Base-by-base conservation (phyloP, 2,888 invertebrate genomes). In the Mythimna albipuncta region DNA sequence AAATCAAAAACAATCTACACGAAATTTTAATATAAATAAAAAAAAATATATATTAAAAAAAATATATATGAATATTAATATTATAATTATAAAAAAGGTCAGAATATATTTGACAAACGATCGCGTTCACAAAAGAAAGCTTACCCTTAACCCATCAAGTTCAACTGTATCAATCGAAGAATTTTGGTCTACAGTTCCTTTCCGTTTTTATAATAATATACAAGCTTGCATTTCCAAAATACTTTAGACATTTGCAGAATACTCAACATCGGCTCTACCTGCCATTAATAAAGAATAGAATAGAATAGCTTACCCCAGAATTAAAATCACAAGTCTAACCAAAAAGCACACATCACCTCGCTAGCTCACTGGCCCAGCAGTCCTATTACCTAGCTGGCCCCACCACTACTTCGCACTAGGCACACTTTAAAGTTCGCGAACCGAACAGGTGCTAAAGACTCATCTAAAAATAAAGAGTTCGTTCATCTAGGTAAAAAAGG, bases 401-500 rank as follows among this genome's bases (percentile, higher is more conserved):
- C 77, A 72, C 68, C 41, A 72, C 67, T 67, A 71, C 75, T 69
- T 44, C 65, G 32, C 72, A 85, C 83, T 72, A 72, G 58, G 74
- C 44, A 68, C 81, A 76, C 84, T 84, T 75, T 87, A 89, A 87
- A 91, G 90, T 93, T 92, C 89, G 91, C 92, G 87, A 91, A 91
- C 86, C 81, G 81, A 87, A 82, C 93, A 94, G 92, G 93, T 93
- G 93, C 89, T 90, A 92, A 85, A 89, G 86, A 91, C 80, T 86
- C 85, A 76, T 92, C 94, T 95, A 96, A 95, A 95, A 93, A 94
- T 95, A 95, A 83, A 88, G 84, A 90, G 93, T 94, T 93, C 94
- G 94, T 94, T 94, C 92, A 92, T 93, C 93, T 87, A 94, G 82
- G 84, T 82, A 80, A 75, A 86, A 81, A 87, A 86, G 88, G 85